A percentile compares a stretch with the other conserved stretches of the same genome.
These are phyloP conservation scores for Bombus polaris DNA, from an alignment of 1,140 invertebrate genomes.

Conservation along the genomic window DNA sequence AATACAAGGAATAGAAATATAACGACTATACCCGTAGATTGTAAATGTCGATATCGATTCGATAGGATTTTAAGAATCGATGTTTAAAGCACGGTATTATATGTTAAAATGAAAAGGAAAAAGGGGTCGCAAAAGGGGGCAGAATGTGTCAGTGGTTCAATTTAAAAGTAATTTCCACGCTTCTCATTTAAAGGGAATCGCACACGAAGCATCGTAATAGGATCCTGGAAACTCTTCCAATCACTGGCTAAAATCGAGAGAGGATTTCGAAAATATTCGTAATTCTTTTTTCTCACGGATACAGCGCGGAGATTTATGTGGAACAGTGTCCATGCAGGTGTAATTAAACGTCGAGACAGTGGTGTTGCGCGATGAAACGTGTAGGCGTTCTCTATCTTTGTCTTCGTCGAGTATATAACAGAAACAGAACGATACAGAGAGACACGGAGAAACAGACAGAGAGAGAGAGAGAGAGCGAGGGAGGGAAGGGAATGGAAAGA, in stretches of 20 bases:
- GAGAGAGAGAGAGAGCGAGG: background rate
- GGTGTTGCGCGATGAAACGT: slow-evolving; percentile 58
- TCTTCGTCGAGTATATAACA: background rate
- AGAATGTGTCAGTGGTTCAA: background rate
- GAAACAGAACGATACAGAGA: background rate
- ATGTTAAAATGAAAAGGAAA: background rate
- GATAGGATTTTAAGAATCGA: background rate
- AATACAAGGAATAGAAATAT: background rate
- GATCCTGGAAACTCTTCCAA: slow-evolving; percentile 10
- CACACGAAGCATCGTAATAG: background rate
- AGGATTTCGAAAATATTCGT: slow-evolving; percentile 23
- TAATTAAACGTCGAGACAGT: slow-evolving; percentile 59
- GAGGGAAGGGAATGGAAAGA: background rate
- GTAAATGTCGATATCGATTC: no score
- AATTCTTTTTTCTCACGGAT: background rate
- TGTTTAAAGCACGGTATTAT: background rate
- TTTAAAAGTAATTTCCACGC: slow-evolving; percentile 15
- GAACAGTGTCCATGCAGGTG: slow-evolving; percentile 48
- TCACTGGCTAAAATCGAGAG: background rate
- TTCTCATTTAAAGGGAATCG: slow-evolving; percentile 17
- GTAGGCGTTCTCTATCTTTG: slow-evolving; percentile 60
- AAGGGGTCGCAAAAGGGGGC: background rate
- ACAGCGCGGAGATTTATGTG: slow-evolving; percentile 18
- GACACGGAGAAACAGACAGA: background rate
- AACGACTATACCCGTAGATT: no score